These are phyloP conservation scores for Selene dorsalis DNA, from an alignment of 2,797 vertebrate genomes.

Conservation along the genomic window DNA sequence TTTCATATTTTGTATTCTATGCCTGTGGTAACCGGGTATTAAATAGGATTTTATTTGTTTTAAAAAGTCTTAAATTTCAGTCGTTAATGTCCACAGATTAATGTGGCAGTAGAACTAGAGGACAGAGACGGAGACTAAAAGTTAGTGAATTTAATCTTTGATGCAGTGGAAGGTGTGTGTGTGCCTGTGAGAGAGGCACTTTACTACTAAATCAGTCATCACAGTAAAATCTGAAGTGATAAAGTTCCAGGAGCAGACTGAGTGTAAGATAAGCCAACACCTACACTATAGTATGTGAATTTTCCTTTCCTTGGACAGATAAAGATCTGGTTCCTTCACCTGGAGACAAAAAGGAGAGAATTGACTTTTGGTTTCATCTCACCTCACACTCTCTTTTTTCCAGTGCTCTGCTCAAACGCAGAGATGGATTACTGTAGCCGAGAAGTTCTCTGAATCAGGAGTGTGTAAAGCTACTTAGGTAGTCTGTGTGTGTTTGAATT, in stretches of 20 bases:
- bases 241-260: background rate
- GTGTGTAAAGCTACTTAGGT: conserved; percentile 56
- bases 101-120: background rate
- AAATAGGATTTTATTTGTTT: background rate
- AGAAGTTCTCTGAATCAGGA: conserved; percentile 29
- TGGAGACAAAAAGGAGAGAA: conserved; percentile 29
- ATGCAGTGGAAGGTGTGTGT: too few species aligned
- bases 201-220: background rate
- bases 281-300: background rate
- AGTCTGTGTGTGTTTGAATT: conserved; percentile 48
- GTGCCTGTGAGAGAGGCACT: background rate
- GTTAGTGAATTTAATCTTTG: background rate
- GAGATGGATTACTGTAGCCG: conserved; percentile 50
- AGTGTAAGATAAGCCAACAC: background rate
- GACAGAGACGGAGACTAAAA: background rate
- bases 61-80: background rate
- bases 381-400: conserved; percentile 24
- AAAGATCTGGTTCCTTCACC: conserved; percentile 6
- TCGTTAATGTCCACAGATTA: background rate
- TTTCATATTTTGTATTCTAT: background rate
- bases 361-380: conserved; percentile 33
- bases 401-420: conserved; percentile 30
- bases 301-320: conserved; percentile 7
- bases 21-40: background rate
- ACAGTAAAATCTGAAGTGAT: background rate